Evolutionary conservation across 1,140 invertebrate genomes (phyloP), one percentile per base, ranked within the genome.

Genomic region (Lanistes nyassanus): DNA sequence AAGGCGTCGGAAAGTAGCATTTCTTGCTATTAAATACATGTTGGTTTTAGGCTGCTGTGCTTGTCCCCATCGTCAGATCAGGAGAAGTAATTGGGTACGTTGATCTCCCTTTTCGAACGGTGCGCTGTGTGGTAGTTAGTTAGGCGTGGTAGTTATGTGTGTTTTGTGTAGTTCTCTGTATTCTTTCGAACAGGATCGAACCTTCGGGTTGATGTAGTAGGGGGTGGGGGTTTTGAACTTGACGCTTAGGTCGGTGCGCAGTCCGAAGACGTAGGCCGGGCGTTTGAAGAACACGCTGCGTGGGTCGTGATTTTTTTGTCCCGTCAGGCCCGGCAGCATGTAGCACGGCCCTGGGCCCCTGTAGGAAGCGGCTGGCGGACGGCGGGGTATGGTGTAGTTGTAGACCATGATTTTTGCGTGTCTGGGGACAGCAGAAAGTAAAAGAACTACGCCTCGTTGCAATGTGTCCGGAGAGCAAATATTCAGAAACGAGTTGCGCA

Each of bases 311-410:
- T 74, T 70, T 58, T 78, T 83, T 73, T 86, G 79, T 62, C 88
- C 88, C 2, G 87, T 78, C 26, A 90, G 77, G 34, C 80, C 82
- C n/a, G 88, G 88, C 9, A 90, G 78, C 37, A 76, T 81, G 77
- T 90, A 89, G 70, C 84, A 87, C 9, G 96, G 96, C 76, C 97
- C 97, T 21, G 97, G 97, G 82, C 95, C 96, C 58, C 91, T 92
- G 84, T 94, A 95, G 91, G 97, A 96, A 1, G 96, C 96, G 37
- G 95, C 95, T 77, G 98, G 98, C 0, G 95, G 95, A 37, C 95
- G 95, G 65, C 95, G 91, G 74, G 96, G 87, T 86, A 95, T 96
- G 13, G 82, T 84, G 74, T 84, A 84, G 53, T 85, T 80, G 80
- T 85, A 88, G 65, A 78, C 76, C 76, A 78, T 73, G 4, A 21